These are phyloP conservation scores for Rhabdomys pumilio DNA, from an alignment of 2,797 vertebrate species.

Conservation along the genomic window DNA sequence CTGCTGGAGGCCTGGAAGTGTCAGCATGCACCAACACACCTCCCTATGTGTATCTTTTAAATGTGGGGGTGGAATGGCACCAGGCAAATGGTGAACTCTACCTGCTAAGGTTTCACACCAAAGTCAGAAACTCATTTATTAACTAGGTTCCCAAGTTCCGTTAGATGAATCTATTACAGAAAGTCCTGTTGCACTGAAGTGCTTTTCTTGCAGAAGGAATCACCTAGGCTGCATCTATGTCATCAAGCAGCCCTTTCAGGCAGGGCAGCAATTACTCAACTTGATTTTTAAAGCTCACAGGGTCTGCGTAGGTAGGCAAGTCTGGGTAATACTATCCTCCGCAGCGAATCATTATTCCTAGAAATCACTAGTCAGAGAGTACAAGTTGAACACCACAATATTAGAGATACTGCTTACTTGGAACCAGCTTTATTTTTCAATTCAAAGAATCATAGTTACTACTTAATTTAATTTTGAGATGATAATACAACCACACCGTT, in stretches of 20 bases:
- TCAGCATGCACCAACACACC: background rate
- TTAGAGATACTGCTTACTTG: constrained; percentile 64
- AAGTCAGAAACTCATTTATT: background rate
- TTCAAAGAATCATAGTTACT: constrained; percentile 62
- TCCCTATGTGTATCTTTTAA: background rate
- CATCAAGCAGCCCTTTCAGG: constrained; percentile 2
- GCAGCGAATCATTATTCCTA: constrained; percentile 62
- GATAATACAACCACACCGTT: background rate
- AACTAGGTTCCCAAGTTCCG: background rate
- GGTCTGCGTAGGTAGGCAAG: background rate
- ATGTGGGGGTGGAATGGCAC: background rate
- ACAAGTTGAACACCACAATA: constrained; percentile 52
- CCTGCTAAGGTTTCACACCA: background rate
- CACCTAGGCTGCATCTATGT: background rate
- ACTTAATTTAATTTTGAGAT: constrained; percentile 8
- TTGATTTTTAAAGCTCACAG: background rate
- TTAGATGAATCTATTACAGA: background rate
- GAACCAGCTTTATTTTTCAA: constrained; percentile 76
- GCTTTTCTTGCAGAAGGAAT: background rate
- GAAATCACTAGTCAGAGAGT: constrained; percentile 35
- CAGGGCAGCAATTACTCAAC: background rate
- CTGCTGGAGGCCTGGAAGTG: background rate
- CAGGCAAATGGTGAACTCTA: background rate
- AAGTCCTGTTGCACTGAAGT: background rate
- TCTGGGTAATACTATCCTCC: background rate